Base-by-base conservation (phyloP, 2,797 vertebrate species). In the Anas capensis region DNA sequence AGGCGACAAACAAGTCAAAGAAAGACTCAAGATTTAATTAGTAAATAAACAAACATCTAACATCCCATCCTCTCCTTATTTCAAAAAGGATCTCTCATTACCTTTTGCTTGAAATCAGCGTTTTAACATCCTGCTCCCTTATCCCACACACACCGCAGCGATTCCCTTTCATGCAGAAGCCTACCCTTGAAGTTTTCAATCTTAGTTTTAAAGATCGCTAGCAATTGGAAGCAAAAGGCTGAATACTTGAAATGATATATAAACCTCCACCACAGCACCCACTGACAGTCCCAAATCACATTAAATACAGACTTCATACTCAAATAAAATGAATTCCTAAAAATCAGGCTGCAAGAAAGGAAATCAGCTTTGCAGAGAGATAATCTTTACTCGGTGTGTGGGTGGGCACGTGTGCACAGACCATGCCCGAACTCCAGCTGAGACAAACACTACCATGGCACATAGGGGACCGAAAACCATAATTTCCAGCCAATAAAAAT, bases 321-420 rank as follows among this genome's bases (percentile, higher is more conserved):
- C 53, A 75, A 88, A 57, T 54, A 58, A 93, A 93, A 90, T n/a
- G 2, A 86, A 86, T 88, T 95, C 83, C 92, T 95, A 82, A 94
- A 95, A 95, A 86, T 54, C 62, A 93, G 62, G 19, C 48, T 82
- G 16, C n/a, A 76, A 92, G 77, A 81, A 92, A 88, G 38, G 62
- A 86, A 91, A 65, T 69, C 42, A 79, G 3, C 77, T 92, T 79
- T 91, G 80, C 73, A 86, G 27, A 73, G 51, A 88, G 82, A 79
- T 48, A 46, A 88, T 86, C 73, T 95, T 76, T 48, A 82, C 29
- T 76, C 26, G 11, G 7, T 56, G 6, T 38, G 82, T 54, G 49
- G 80, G 77, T 82, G 68, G 82, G 87, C 76, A 86, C 6, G 3
- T 54, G 64, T 66, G n/a, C 66, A 88, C 18, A 95, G 77, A 90